These are phyloP conservation scores for Eurystomus gularis DNA, from an alignment of 2,113 vertebrate genomes.

Conservation along the genomic window DNA sequence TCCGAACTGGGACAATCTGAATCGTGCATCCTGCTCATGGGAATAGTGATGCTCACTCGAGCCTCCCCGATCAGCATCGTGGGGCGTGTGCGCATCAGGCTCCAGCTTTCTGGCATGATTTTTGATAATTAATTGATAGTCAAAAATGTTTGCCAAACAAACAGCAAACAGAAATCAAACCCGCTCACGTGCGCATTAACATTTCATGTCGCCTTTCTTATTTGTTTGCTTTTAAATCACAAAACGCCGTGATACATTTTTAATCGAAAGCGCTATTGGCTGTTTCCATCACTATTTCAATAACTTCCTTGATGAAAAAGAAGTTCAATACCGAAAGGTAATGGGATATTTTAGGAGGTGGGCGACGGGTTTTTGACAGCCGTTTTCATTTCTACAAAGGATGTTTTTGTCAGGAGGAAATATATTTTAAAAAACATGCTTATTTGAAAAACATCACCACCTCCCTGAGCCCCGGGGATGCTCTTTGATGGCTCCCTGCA, in stretches of 20 bases:
- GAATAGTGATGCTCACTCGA: rapidly evolving
- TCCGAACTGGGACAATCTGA: rapidly evolving
- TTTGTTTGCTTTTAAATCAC: conserved; percentile 58
- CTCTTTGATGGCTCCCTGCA: not conserved
- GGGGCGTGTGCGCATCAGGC: rapidly evolving
- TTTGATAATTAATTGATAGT: conserved; percentile 57
- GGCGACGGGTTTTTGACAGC: not conserved
- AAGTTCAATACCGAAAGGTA: conserved; percentile 6
- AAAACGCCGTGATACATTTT: conserved; percentile 59
- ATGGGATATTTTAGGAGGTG: conserved; percentile 40
- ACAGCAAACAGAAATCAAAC: conserved; percentile 3
- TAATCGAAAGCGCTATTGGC: conserved; percentile 37
- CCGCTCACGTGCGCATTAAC: conserved; percentile 3
- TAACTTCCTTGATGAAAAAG: not conserved
- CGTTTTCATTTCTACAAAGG: conserved; percentile 17
- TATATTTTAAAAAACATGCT: not conserved
- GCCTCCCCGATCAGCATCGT: rapidly evolving
- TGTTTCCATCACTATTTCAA: conserved; percentile 5
- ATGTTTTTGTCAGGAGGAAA: conserved; percentile 1
- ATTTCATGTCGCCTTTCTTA: conserved; percentile 17
- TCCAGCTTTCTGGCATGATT: not conserved
- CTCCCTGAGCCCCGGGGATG: not conserved
- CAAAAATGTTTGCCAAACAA: conserved; percentile 21
- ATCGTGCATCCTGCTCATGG: rapidly evolving
- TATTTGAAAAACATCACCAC: not conserved